phyloP scores from a whole-genome alignment of 2,888 invertebrate genomes.

The Troilus luridus region DNA sequence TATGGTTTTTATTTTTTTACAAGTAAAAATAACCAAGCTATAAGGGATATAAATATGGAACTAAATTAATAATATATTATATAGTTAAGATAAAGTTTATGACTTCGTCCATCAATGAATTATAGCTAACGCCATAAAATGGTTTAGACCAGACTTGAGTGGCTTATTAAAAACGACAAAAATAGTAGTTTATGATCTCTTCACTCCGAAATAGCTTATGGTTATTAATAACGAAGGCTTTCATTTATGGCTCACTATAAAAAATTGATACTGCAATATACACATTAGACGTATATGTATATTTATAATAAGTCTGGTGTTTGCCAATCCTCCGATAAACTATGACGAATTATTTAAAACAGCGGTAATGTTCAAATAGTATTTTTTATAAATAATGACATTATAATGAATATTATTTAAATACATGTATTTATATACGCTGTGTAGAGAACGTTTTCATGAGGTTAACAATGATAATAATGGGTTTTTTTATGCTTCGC shows the following conservation, averaged over 20 bases:
- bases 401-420: too few species aligned
- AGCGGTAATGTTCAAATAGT: too few species aligned
- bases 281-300: too few species aligned
- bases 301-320: too few species aligned
- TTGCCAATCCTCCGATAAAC: too few species aligned
- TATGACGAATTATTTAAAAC: too few species aligned
- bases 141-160: neutral
- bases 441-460: too few species aligned
- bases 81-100: neutral
- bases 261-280: neutral
- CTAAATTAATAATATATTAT: neutral
- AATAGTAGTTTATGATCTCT: neutral
- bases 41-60: neutral
- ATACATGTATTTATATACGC: too few species aligned
- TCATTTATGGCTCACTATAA: neutral
- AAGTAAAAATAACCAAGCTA: neutral
- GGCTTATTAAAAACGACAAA: neutral
- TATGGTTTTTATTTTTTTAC: too few species aligned
- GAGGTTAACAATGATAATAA: too few species aligned
- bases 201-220: neutral
- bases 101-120: neutral
- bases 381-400: too few species aligned
- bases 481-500: too few species aligned
- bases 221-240: neutral
- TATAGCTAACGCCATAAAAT: neutral